Evolutionary conservation across 2,888 invertebrate genomes (phyloP).

Genomic region (Stenodera caucasica): DNA sequence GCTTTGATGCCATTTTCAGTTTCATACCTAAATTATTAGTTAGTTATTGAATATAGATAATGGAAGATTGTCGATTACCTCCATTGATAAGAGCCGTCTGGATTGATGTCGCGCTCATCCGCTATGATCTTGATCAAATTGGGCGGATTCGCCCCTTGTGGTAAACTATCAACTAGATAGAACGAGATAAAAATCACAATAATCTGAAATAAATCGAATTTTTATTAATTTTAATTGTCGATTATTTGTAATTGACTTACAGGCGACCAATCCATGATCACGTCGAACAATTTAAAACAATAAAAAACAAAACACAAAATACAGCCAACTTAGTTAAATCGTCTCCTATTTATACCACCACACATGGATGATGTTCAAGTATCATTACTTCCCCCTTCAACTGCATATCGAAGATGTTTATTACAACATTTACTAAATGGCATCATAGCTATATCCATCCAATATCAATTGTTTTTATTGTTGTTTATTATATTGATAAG

Average conservation of each 20-base stretch:
- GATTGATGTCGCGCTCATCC: slow-evolving; percentile 71
- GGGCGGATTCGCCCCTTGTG: slow-evolving; percentile 62
- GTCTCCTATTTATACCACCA: slow-evolving; percentile 38
- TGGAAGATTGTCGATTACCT: slow-evolving; percentile 58
- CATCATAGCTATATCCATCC: slow-evolving; percentile 42
- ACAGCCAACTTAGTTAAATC: slow-evolving; percentile 26
- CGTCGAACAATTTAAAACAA: slow-evolving; percentile 14
- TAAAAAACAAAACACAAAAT: slow-evolving; percentile 27
- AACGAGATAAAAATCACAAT: slow-evolving; percentile 22
- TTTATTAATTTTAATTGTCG: too few species aligned
- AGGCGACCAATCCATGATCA: slow-evolving; percentile 37
- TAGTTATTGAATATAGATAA: slow-evolving; percentile 5
- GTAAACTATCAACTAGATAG: slow-evolving; percentile 53
- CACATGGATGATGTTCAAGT: slow-evolving; percentile 28
- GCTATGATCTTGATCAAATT: slow-evolving; percentile 63
- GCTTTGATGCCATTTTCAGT: slow-evolving; percentile 81
- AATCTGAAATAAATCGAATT: background rate
- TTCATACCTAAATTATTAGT: slow-evolving; percentile 65
- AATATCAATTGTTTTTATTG: slow-evolving; percentile 36
- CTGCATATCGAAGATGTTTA: slow-evolving; percentile 44
- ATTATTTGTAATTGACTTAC: too few species aligned
- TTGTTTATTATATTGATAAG: slow-evolving; percentile 27
- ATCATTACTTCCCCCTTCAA: slow-evolving; percentile 46
- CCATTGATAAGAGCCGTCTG: slow-evolving; percentile 73
- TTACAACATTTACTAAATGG: slow-evolving; percentile 50